phyloP scores from a whole-genome alignment of 1,140 invertebrate genomes.

The Orchestia grillus region DNA sequence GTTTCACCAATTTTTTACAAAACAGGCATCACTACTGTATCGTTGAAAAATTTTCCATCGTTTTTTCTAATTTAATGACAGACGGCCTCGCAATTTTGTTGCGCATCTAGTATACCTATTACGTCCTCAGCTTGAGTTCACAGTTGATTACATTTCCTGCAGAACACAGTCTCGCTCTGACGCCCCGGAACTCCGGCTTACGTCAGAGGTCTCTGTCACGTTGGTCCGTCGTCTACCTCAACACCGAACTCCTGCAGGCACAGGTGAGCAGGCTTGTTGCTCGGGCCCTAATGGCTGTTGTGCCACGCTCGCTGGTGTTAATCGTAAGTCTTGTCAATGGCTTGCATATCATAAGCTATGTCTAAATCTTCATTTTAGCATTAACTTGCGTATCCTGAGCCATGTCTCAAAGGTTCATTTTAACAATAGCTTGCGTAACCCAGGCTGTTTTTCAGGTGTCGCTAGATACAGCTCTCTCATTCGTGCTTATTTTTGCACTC shows the following conservation, averaged over 20 bases:
- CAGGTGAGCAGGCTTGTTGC: constrained; percentile 57
- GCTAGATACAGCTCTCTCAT: too few relatives aligned
- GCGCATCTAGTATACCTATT: neutral
- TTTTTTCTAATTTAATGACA: neutral
- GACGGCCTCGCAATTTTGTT: neutral
- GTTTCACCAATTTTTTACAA: too few relatives aligned
- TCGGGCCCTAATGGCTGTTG: neutral
- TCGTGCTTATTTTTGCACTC: too few relatives aligned
- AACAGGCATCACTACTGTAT: neutral
- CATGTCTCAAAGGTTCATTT: too few relatives aligned
- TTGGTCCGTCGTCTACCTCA: constrained; percentile 94
- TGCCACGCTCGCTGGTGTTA: too few relatives aligned
- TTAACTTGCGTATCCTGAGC: too few relatives aligned
- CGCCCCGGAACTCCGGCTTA: constrained; percentile 85
- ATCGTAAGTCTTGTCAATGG: too few relatives aligned
- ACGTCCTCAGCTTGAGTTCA: neutral
- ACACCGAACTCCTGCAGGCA: constrained; percentile 82
- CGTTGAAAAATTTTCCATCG: neutral
- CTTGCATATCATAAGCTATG: too few relatives aligned
- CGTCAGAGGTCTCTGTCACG: constrained; percentile 87
- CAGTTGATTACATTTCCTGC: constrained; percentile 26
- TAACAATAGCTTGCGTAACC: too few relatives aligned
- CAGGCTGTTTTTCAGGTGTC: too few relatives aligned
- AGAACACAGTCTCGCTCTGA: constrained; percentile 84
- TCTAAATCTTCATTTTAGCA: too few relatives aligned